Evolutionary conservation across 1,140 invertebrate species (phyloP).

Genomic region (Anastatus disparis): DNA sequence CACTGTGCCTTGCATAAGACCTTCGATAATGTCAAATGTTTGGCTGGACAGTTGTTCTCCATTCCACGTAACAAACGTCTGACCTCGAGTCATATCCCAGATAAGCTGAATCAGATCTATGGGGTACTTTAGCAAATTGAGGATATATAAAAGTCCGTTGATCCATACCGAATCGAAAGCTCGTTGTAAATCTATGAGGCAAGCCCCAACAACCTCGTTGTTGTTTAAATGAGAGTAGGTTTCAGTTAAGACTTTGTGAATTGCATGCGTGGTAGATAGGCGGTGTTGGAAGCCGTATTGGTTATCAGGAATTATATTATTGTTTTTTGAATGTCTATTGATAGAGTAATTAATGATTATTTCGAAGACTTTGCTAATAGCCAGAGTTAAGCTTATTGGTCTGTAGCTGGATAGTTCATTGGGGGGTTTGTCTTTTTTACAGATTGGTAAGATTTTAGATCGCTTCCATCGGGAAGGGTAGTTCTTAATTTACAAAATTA

Average conservation of each 20-base stretch:
- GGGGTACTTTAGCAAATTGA: conserved; percentile 34
- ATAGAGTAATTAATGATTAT: conserved; percentile 43
- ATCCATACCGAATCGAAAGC: conserved; percentile 49
- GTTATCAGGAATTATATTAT: conserved; percentile 44
- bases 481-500: too few species aligned
- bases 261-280: conserved; percentile 38
- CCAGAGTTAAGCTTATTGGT: conserved; percentile 36
- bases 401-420: background rate
- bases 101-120: conserved; percentile 34
- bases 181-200: conserved; percentile 53
- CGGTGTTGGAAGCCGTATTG: conserved; percentile 40
- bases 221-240: conserved; percentile 42
- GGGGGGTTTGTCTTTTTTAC: background rate
- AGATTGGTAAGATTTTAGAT: background rate
- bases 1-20: conserved; percentile 21
- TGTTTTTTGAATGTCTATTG: conserved; percentile 24
- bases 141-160: conserved; percentile 44
- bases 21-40: conserved; percentile 1
- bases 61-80: background rate
- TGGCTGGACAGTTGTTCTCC: background rate
- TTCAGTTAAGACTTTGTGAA: conserved; percentile 31
- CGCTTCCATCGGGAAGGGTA: background rate
- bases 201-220: conserved; percentile 42
- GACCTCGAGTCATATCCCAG: conserved; percentile 36
- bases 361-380: conserved; percentile 45